Evolutionary conservation across 2,113 vertebrate genomes (phyloP).

Genomic region (Pseudonaja textilis): DNA sequence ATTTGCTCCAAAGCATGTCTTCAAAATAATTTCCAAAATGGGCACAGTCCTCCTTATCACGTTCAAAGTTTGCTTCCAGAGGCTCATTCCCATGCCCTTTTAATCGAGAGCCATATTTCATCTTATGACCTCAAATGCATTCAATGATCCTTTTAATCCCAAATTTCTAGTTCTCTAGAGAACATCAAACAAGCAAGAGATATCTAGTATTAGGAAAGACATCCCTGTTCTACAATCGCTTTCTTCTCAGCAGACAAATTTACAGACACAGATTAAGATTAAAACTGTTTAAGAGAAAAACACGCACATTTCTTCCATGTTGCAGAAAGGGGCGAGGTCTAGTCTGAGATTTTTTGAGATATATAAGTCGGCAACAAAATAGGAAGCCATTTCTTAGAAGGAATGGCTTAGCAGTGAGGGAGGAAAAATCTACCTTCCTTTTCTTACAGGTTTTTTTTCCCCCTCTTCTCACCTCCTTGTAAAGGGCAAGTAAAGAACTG

Average conservation of each 20-base stretch:
- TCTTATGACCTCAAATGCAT: background rate
- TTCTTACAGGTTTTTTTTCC: background rate
- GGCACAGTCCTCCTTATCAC: background rate
- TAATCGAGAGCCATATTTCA: background rate
- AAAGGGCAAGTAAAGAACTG: slow-evolving; percentile 50
- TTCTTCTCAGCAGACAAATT: background rate
- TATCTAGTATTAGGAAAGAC: background rate
- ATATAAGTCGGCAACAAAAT: background rate
- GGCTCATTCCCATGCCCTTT: background rate
- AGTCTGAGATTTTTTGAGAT: background rate
- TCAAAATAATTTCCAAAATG: background rate
- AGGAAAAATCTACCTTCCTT: slow-evolving; percentile 1
- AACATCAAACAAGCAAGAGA: background rate
- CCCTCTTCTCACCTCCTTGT: slow-evolving; percentile 12
- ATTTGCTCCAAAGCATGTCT: background rate
- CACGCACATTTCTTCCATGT: background rate
- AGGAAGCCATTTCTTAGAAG: background rate
- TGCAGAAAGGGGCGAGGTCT: background rate
- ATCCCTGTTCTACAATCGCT: background rate
- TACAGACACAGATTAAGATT: background rate
- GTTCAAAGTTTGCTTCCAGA: background rate
- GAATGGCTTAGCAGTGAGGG: background rate
- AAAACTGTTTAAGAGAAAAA: background rate
- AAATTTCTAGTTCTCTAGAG: background rate
- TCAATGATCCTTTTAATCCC: background rate